Conservation (phyloP, 92 coral and sea anemone genomes). For the Isaurus tuberculatus region DNA sequence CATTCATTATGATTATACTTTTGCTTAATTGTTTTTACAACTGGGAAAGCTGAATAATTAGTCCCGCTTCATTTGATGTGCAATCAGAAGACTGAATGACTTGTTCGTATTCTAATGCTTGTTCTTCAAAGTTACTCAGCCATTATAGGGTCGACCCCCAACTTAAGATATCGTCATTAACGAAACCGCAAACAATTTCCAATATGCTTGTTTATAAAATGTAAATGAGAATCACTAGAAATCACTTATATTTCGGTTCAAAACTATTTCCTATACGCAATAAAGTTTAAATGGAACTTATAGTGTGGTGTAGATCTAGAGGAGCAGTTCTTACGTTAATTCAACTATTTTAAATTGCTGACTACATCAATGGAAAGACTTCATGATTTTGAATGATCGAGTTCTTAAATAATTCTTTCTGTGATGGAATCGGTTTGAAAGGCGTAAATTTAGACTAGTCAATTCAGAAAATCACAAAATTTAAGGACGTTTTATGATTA, state of each 20-base stretch:
- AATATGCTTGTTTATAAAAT: not conserved
- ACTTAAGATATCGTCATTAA: not conserved
- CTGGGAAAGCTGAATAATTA: not conserved
- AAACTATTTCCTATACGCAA: constrained; percentile 30
- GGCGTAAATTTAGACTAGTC: constrained; percentile 1
- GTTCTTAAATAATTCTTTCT: not conserved
- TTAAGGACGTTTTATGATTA: too few species aligned
- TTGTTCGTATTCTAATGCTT: not conserved
- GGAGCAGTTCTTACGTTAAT: not conserved
- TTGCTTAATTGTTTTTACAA: not conserved
- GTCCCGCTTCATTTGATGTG: not conserved
- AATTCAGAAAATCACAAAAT: too few species aligned
- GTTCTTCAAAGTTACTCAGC: constrained; percentile 18
- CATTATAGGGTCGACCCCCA: not conserved
- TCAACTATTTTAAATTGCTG: not conserved
- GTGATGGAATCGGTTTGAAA: not conserved
- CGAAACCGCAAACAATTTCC: constrained; percentile 36
- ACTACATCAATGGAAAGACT: not conserved
- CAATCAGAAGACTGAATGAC: not conserved
- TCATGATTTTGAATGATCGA: too few species aligned
- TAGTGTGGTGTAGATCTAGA: not conserved
- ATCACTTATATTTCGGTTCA: not conserved
- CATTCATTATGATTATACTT: not conserved
- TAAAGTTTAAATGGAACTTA: not conserved
- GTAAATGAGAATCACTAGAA: constrained; percentile 7